Evolutionary conservation across 2,113 vertebrate genomes (phyloP), one percentile per base, ranked within the genome.

Genomic region (Hippocampus comes): DNA sequence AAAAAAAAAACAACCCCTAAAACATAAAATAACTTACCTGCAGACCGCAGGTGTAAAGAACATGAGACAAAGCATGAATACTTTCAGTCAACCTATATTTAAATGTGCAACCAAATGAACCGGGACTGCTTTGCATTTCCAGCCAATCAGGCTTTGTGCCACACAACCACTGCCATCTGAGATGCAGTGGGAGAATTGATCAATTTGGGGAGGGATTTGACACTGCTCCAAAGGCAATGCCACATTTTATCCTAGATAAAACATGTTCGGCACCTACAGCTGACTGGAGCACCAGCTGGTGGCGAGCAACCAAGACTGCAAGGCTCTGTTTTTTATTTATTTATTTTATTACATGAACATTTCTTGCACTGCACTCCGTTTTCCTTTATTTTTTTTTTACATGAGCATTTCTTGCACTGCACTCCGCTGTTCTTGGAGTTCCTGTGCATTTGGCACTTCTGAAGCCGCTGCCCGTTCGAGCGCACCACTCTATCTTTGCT

Each of bases 231-330:
- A 90, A 88, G 83, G 51, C 82, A 76, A 74, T 88, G 74, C 85
- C 63, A 57, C 80, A 80, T 78, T 88, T 80, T 81, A 67, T 70
- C 86, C 51, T 83, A 82, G 87, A 83, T 82, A 86, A 85, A 87
- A 83, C 78, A 73, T 69, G 34, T 71, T 72, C 77, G 83, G 82
- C 86, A 90, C 85, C 89, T 88, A 83, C 87, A 87, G 83, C 89
- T 84, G 87, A 90, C 78, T 87, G 83, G 81, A 88, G 86, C 86
- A 83, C 82, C 89, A 83, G 86, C 86, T 84, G 84, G 86, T 90
- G 89, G 89, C 84, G 78, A 79, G 77, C 80, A 74, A 88, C 89
- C 88, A 90, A 89, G 80, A 86, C 88, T 86, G 78, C 78, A 74
- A 83, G 89, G 88, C 85, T 17, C 48, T 20, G 17, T 18, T 49